A percentile compares a stretch with the other conserved stretches of the same genome.
These are phyloP conservation scores for Notiomystis cincta DNA, from an alignment of 2,113 vertebrate species.

Conservation along the genomic window DNA sequence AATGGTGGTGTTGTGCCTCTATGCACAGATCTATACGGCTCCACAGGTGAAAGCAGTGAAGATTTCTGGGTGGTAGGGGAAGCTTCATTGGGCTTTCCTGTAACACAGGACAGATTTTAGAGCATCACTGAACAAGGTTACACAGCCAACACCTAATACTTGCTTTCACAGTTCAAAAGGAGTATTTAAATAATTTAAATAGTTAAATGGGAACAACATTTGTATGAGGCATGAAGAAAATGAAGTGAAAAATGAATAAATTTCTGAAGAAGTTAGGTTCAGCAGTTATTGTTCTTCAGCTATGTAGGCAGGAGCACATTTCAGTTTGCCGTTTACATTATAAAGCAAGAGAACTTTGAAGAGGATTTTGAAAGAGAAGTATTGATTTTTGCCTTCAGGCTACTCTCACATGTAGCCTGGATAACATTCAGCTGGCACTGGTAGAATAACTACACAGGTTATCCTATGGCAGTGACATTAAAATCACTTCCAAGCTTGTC, in stretches of 20 bases:
- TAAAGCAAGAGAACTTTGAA: background rate
- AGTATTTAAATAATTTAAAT: background rate
- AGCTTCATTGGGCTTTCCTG: background rate
- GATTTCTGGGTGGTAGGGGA: background rate
- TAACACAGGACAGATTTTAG: background rate
- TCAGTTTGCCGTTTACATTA: background rate
- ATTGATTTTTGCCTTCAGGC: background rate
- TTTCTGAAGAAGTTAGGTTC: background rate
- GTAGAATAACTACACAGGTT: background rate
- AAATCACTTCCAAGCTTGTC: background rate
- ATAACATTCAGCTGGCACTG: background rate
- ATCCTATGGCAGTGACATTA: background rate
- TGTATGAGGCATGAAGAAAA: background rate
- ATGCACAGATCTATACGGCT: background rate
- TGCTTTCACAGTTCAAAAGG: background rate
- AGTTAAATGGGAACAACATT: background rate
- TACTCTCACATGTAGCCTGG: background rate
- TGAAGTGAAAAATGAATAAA: background rate
- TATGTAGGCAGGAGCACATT: background rate
- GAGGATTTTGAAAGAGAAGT: background rate
- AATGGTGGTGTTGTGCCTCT: background rate
- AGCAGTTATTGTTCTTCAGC: background rate
- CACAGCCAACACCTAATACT: background rate
- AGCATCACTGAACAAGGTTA: background rate
- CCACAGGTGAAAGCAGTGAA: background rate